Evolutionary conservation across 2,113 vertebrate species (phyloP).

Genomic region (Tursiops truncatus): DNA sequence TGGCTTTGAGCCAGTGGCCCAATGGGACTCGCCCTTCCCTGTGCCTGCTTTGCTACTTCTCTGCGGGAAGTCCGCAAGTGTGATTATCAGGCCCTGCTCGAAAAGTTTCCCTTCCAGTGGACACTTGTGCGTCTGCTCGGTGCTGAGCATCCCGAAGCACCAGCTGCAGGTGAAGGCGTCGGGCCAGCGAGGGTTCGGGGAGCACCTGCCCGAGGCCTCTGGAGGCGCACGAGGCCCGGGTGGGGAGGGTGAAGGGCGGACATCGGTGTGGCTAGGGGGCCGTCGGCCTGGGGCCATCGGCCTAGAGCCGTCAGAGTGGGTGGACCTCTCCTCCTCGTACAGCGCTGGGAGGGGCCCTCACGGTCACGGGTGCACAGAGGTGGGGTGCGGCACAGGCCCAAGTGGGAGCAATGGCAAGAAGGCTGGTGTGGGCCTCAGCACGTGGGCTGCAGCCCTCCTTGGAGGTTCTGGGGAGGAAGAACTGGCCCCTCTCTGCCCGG

Average conservation of each 20-base stretch:
- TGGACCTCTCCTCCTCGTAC: neutral
- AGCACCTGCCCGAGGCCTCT: neutral
- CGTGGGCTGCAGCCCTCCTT: fast-evolving
- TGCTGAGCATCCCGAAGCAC: neutral
- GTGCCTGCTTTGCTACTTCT: neutral
- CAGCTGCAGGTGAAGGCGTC: neutral
- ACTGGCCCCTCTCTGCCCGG: neutral
- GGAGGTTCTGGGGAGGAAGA: neutral
- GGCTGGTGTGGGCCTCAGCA: neutral
- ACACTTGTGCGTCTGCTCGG: fast-evolving
- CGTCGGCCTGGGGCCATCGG: fast-evolving
- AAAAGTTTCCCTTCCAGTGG: neutral
- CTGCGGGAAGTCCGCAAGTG: neutral
- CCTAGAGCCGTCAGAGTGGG: neutral
- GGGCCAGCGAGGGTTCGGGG: neutral
- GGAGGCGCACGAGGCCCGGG: neutral
- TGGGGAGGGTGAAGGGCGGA: neutral
- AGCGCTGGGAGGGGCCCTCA: neutral
- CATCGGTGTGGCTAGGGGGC: fast-evolving
- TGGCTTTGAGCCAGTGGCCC: fast-evolving
- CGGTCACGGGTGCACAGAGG: neutral
- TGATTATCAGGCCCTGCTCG: too few species aligned
- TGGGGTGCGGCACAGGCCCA: neutral
- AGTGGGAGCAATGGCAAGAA: neutral
- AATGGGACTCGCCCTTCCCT: neutral